Conservation (phyloP, 2,113 vertebrate species). For the Pseudorasbora parva region DNA sequence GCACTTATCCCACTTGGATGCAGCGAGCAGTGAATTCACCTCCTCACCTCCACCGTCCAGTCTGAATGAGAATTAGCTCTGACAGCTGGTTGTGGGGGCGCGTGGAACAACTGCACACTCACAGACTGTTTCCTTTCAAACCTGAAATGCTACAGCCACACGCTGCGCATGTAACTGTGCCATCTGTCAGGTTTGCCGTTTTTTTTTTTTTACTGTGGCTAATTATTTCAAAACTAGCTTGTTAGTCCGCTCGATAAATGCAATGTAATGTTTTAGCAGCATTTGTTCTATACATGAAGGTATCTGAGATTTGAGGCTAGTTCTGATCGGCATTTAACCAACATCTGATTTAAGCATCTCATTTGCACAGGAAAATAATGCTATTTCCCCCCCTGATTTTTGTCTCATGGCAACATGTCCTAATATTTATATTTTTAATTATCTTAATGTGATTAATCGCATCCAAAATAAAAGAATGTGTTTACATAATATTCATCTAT, state of each 20-base stretch:
- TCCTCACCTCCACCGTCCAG: conserved; percentile 21
- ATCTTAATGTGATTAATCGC: too few relatives aligned
- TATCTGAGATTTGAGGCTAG: background rate
- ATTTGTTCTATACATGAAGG: conserved; percentile 11
- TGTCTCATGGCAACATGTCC: too few relatives aligned
- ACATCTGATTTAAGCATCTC: background rate
- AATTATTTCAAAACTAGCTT: conserved; percentile 40
- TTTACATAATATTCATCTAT: too few relatives aligned
- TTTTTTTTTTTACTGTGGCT: conserved; percentile 12
- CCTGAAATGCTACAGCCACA: conserved; percentile 36
- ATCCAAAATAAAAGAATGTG: too few relatives aligned
- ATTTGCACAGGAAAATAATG: background rate
- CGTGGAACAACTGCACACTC: conserved; percentile 30
- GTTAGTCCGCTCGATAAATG: conserved; percentile 16
- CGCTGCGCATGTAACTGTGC: conserved; percentile 36
- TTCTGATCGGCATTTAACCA: background rate
- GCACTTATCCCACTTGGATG: conserved; percentile 33
- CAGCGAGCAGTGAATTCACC: conserved; percentile 15
- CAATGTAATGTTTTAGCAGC: background rate
- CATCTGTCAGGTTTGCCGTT: conserved; percentile 30
- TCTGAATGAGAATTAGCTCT: conserved; percentile 36
- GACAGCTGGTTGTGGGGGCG: conserved; percentile 42
- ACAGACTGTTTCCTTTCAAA: conserved; percentile 29
- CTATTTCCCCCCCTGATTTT: too few relatives aligned
- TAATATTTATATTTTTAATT: too few relatives aligned